A percentile compares a stretch with the other conserved stretches of the same genome.
phyloP scores from a whole-genome alignment of 2,888 invertebrate genomes.

The Lacanobia oleracea region DNA sequence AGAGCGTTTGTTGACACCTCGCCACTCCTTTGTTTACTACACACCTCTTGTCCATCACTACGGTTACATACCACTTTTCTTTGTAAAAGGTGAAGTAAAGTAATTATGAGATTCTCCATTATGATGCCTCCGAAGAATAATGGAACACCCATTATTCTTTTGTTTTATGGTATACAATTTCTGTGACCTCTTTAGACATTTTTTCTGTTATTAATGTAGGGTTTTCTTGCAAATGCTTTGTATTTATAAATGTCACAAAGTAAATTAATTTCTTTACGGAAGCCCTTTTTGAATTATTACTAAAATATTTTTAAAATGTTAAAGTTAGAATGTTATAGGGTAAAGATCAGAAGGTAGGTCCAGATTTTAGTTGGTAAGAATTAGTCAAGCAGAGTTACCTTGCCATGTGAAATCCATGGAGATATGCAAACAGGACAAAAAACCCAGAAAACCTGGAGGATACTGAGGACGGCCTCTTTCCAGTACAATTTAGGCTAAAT shows the following conservation, averaged over 20 bases:
- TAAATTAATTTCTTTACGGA: not conserved
- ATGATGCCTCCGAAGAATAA: slow-evolving; percentile 24
- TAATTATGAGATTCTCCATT: slow-evolving; percentile 44
- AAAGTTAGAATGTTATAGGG: no score
- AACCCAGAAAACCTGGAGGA: no score
- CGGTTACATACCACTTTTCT: slow-evolving; percentile 30
- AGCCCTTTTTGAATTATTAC: not conserved
- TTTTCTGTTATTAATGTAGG: slow-evolving; percentile 11
- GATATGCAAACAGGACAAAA: no score
- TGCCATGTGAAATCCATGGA: no score
- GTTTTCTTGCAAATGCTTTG: slow-evolving; percentile 3
- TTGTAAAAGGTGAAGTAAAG: slow-evolving; percentile 40
- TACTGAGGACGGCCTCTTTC: no score
- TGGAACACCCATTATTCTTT: slow-evolving; percentile 18
- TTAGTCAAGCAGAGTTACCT: no score
- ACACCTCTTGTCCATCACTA: slow-evolving; percentile 38
- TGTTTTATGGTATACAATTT: slow-evolving; percentile 29
- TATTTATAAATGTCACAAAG: slow-evolving; percentile 10
- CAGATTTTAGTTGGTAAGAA: no score
- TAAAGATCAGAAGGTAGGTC: no score
- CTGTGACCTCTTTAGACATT: slow-evolving; percentile 15
- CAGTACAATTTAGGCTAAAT: not conserved
- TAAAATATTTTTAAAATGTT: no score
- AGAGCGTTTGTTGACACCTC: slow-evolving; percentile 31
- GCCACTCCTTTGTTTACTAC: slow-evolving; percentile 38